These are phyloP conservation scores for Cebidichthys violaceus DNA, from an alignment of 2,113 vertebrate genomes.

Conservation along the genomic window DNA sequence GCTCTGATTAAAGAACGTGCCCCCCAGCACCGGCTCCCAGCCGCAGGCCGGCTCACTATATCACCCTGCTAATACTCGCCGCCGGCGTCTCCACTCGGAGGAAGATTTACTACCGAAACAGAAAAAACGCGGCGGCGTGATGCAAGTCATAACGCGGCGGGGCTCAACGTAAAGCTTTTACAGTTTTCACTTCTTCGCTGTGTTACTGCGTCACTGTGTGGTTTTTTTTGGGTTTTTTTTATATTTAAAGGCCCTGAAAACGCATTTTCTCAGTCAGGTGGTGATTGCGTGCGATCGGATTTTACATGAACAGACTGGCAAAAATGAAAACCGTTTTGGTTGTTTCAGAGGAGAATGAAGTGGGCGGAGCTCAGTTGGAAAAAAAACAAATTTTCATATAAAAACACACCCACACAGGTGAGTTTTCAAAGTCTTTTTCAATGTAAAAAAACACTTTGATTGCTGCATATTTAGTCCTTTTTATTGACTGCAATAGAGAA, in stretches of 20 bases:
- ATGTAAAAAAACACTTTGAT: no score
- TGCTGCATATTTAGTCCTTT: background rate
- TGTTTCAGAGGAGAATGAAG: background rate
- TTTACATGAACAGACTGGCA: background rate
- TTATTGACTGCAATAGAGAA: background rate
- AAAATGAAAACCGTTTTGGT: background rate
- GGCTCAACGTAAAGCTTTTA: background rate
- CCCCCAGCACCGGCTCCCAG: conserved; percentile 60
- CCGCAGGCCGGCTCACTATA: conserved; percentile 41
- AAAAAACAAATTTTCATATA: background rate
- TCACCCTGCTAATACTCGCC: conserved; percentile 48
- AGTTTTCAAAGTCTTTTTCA: background rate
- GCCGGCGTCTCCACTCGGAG: conserved; percentile 46
- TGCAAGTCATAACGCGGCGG: conserved; percentile 16
- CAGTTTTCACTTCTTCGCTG: background rate
- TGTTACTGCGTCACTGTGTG: background rate
- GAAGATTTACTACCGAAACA: conserved; percentile 54
- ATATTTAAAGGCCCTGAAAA: background rate
- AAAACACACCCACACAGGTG: background rate
- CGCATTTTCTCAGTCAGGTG: background rate
- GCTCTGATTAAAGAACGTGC: conserved; percentile 76
- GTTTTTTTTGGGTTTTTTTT: no score
- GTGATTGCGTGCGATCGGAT: background rate
- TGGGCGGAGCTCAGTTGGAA: background rate
- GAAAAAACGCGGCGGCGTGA: conserved; percentile 51